Base-by-base conservation (phyloP, 2,797 vertebrate species). In the Sardinella longiceps region DNA sequence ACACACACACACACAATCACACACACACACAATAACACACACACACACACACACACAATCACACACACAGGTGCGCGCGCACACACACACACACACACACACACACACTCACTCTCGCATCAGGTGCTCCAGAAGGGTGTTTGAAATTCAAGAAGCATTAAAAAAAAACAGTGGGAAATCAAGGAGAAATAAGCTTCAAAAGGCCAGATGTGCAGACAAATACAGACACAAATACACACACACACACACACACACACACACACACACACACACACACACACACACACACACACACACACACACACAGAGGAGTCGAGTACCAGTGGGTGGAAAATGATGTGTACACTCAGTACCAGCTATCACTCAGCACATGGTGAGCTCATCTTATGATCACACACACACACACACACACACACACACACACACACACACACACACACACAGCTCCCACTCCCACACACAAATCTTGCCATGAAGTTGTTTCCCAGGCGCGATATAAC, bases 111-210 rank as follows among this genome's bases (percentile, higher is more conserved):
- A 12, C 53, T 87, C 88, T 48, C 63, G 33, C 50, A 88, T 56
- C 53, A 56, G 53, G 87, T 88, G 87, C 90, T 90, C 92, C 84
- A 80, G 89, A 90, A 84, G 88, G 87, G 87, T 83, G 89, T 95
- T 95, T 95, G 94, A 95, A 95, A 95, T 92, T 81, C 85, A 92
- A 95, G 92, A 92, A 89, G 89, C 91, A 87, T 85, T 88, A 91
- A 90, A 90, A 94, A 56, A 1, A 93, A 89, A 88, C 89, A 91
- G 91, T 92, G 84, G 88, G 88, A 88, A 88, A 92, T 91, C 90
- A 90, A 88, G 89, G 84, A 81, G 84, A 90, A 92, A 80, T 50
- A 86, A 80, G 46, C 33, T 58, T 50, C 33, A 37, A 0, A 23
- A 60, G 7, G 81, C 50, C 50, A 43, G 81, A 45, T 18, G 1